Evolutionary conservation across 2,888 invertebrate genomes (phyloP), one percentile per base, ranked within the genome.

Genomic region (Mythimna pallens): DNA sequence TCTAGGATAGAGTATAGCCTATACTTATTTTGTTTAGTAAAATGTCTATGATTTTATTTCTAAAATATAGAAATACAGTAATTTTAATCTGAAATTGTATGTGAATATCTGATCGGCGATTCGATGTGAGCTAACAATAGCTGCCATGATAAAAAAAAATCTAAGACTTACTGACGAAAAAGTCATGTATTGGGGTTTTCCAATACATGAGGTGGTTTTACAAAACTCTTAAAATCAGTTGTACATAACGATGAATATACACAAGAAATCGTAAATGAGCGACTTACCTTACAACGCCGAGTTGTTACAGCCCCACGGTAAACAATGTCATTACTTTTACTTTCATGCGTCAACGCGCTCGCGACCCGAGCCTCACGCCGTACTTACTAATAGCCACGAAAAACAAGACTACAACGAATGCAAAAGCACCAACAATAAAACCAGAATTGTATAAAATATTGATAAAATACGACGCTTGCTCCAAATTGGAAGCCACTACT

Each of bases 401-500:
- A 69, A 91, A 81, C 68, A 88, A 82, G 65, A 87, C 84, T 86
- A 89, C 85, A 84, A 91, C 78, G 76, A 90, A 72, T 77, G 91
- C 82, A 82, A 92, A 75, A 88, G 88, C 89, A 89, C 90, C 87
- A 81, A 92, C 73, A 82, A 89, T 85, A 86, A 87, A 81, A 89
- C 91, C 89, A 86, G 87, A 91, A 88, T 88, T 87, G 81, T 85
- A 85, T 84, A 90, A 87, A 87, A 89, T 87, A 89, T 90, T 86
- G 83, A 89, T 82, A 89, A 95, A 90, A 93, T 92, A 87, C 74
- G 83, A 89, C 87, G 94, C 84, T 89, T 92, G 86, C 65, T 90
- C 89, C 82, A 93, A 88, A 93, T 95, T 93, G 88, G 90, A 89
- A 68, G 91, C 89, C 77, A 95, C 84, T 84, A 96, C 91, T 91